Conservation (phyloP, 2,888 invertebrate genomes). For the Leptinotarsa tumamoca region DNA sequence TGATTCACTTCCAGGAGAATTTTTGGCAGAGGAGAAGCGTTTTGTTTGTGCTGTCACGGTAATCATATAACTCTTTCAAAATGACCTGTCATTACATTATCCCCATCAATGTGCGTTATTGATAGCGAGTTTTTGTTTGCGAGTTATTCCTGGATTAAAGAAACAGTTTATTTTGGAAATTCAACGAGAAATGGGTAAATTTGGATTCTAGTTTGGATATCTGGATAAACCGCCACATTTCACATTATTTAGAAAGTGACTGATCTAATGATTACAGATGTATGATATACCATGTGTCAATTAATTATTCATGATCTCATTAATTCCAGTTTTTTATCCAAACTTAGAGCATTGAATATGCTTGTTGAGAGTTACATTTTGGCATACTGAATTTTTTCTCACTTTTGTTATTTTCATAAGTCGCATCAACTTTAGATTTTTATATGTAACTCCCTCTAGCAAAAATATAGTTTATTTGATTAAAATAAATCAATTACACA, state of each 20-base stretch:
- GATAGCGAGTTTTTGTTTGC: not conserved
- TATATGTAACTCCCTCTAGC: too few species aligned
- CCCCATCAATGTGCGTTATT: slow-evolving; percentile 12
- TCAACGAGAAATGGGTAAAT: not conserved
- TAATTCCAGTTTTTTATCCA: too few species aligned
- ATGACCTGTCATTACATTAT: slow-evolving; percentile 10
- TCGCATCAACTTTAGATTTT: too few species aligned
- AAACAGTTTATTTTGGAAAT: slow-evolving; percentile 13
- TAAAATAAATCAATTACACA: too few species aligned
- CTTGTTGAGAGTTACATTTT: too few species aligned
- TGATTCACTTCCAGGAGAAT: slow-evolving; percentile 24
- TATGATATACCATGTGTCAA: too few species aligned
- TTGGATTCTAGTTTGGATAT: not conserved
- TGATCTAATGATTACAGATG: too few species aligned
- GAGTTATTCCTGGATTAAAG: not conserved
- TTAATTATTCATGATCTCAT: too few species aligned
- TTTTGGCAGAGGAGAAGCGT: slow-evolving; percentile 23
- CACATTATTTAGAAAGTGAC: not conserved
- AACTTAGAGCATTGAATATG: too few species aligned
- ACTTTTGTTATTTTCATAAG: too few species aligned
- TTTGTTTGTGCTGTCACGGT: slow-evolving; percentile 24
- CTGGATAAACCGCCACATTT: not conserved
- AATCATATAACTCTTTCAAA: slow-evolving; percentile 25
- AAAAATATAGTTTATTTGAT: too few species aligned
- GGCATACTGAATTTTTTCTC: too few species aligned